A percentile compares a stretch with the other conserved stretches of the same genome.
phyloP scores from a whole-genome alignment of 1,140 invertebrate genomes.

The Drosophila pectinifera region DNA sequence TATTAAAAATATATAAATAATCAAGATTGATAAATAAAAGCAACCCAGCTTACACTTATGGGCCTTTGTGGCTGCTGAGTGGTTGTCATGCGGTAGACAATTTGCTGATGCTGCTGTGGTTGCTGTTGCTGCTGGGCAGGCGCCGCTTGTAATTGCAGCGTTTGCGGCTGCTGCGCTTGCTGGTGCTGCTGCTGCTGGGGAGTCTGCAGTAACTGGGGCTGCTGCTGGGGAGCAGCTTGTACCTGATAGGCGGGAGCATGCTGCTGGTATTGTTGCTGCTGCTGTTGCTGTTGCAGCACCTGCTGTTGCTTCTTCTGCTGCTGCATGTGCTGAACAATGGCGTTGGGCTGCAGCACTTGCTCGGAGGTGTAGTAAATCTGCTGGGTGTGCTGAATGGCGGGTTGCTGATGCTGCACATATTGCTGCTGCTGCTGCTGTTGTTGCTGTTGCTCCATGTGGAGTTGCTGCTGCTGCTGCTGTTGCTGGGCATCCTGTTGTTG shows the following conservation, averaged over 20 bases:
- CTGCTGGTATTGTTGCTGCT: constrained; percentile 58
- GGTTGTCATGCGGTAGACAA: constrained; percentile 76
- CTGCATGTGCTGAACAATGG: constrained; percentile 75
- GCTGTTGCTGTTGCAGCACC: constrained; percentile 56
- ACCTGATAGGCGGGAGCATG: constrained; percentile 67
- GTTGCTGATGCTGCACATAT: constrained; percentile 70
- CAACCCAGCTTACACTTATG: constrained; percentile 52
- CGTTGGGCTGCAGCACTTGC: constrained; percentile 67
- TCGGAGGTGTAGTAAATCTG: constrained; percentile 79
- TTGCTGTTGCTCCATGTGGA: constrained; percentile 63
- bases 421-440: constrained; percentile 65
- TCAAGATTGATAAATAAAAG: not conserved
- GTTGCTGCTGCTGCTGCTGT: constrained; percentile 61
- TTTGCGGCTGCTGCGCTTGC: constrained; percentile 66
- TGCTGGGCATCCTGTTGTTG: constrained; percentile 54
- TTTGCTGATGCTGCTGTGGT: constrained; percentile 73
- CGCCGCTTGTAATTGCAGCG: constrained; percentile 79
- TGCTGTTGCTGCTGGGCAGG: constrained; percentile 59
- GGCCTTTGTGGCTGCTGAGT: constrained; percentile 63
- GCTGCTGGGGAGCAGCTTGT: constrained; percentile 63
- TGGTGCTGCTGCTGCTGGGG: constrained; percentile 53
- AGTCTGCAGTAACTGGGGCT: constrained; percentile 64
- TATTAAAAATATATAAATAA: not conserved
- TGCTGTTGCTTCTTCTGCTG: constrained; percentile 83
- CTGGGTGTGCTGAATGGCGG: constrained; percentile 70